Base-by-base conservation (phyloP, 2,797 vertebrate species). In the Antennarius maculatus region DNA sequence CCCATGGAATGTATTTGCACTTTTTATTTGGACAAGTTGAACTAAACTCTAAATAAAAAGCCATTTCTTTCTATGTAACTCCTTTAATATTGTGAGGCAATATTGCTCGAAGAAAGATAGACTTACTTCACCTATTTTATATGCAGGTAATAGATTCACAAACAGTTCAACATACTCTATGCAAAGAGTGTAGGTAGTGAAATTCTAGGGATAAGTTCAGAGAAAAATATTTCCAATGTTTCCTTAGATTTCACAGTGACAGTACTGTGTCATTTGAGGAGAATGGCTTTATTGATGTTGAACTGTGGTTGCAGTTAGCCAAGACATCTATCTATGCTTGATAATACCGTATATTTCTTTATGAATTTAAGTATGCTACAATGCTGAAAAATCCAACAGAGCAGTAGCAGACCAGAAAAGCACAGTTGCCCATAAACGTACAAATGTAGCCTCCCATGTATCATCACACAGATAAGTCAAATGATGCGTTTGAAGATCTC, bases 151-250 rank as follows among this genome's bases (percentile, higher is more conserved):
- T 23, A 42, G 9, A 62, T 61, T 41, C 69, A 68, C 28, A 54
- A 39, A 46, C 23, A 23, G 23, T 23, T 23, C 23, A 23, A 23
- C 23, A 23, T 23, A 23, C 23, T 1, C 23, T 23, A 17, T 13
- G 31, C 6, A 41, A 45, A 55, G 6, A 29, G 6, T 1, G 4
- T 7, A n/a, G 18, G n/a, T 43, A 28, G 51, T 66, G 56, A 17
- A 68, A 69, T 77, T 69, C 16, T 18, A 23, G 4, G 29, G 13
- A 27, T 46, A 42, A 61, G 18, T 27, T 62, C n/a, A 18, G 47
- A 61, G 50, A 48, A 69, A 54, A 58, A 72, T 60, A 77, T 60
- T 83, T 43, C 51, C 17, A 58, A 77, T 49, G 72, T 61, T 23
- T 56, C 71, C 13, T 66, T 31, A 12, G 28, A 60, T 53, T n/a